These are phyloP conservation scores for Amblyopsis hoosieri DNA, from an alignment of 2,797 vertebrate species.

Conservation along the genomic window DNA sequence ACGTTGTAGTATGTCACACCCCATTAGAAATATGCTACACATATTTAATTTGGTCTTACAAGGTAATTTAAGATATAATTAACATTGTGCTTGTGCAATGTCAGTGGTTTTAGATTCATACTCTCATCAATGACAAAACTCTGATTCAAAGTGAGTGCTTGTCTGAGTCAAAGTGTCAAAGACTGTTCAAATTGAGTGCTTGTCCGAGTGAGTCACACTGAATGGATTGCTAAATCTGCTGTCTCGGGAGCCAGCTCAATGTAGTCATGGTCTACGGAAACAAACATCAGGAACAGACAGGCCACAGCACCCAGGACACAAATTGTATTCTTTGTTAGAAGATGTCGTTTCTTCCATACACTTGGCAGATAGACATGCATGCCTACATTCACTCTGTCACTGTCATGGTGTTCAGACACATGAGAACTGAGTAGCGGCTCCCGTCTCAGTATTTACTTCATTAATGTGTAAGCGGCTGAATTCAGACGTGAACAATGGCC, in stretches of 20 bases:
- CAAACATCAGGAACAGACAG: conserved; percentile 18
- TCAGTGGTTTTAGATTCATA: conserved; percentile 20
- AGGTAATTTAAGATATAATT: neutral
- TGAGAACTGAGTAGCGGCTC: conserved; percentile 26
- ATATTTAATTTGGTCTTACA: neutral
- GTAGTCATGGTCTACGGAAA: neutral
- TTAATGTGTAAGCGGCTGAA: conserved; percentile 63
- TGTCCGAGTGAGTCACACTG: neutral
- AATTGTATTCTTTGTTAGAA: conserved; percentile 6
- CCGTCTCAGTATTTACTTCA: conserved; percentile 47
- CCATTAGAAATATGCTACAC: conserved; percentile 5
- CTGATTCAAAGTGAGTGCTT: neutral
- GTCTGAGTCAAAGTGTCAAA: too few relatives aligned
- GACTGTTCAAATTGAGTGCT: conserved; percentile 11
- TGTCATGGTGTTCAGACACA: neutral
- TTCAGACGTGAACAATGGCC: conserved; percentile 70
- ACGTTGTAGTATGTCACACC: neutral
- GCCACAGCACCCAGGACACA: neutral
- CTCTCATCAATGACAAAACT: conserved; percentile 24
- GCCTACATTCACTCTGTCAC: neutral
- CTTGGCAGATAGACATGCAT: neutral
- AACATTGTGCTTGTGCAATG: conserved; percentile 13
- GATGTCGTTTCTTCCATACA: neutral
- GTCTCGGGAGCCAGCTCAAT: conserved; percentile 27
- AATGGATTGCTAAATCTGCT: conserved; percentile 24